phyloP scores from a whole-genome alignment of 2,113 vertebrate species.

The Periophthalmodon schlosseri region DNA sequence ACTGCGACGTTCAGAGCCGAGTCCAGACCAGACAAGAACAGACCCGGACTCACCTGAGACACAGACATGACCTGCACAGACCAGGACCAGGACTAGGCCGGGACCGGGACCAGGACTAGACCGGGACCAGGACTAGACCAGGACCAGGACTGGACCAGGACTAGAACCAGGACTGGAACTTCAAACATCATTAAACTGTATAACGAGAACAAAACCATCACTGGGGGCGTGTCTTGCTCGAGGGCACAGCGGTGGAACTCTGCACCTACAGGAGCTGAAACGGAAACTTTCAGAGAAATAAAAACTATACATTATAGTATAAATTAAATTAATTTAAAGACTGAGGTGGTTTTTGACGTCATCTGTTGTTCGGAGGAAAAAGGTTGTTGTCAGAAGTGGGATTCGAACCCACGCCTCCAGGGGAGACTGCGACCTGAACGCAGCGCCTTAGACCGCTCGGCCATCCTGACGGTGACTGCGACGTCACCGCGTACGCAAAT shows the following conservation, averaged over 20 bases:
- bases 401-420: constrained; percentile 61
- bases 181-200: no score
- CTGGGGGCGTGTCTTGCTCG: no score
- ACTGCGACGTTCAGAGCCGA: constrained; percentile 63
- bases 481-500: background rate
- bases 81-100: background rate
- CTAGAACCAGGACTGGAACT: background rate
- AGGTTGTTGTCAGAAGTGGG: constrained; percentile 52
- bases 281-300: no score
- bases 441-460: constrained; percentile 76
- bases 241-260: no score
- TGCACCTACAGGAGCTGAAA: no score
- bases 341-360: background rate
- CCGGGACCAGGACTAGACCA: background rate
- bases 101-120: background rate
- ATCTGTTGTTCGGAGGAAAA: background rate
- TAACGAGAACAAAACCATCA: no score
- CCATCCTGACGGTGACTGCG: constrained; percentile 69
- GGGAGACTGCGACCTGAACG: constrained; percentile 60
- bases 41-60: constrained; percentile 64
- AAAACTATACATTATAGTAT: no score
- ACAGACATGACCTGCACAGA: constrained; percentile 34
- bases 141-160: background rate
- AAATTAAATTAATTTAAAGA: no score
- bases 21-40: constrained; percentile 69